These are phyloP conservation scores for Luidia sarsii DNA, from an alignment of 53 echinoderm and acorn worm genomes.

Conservation along the genomic window DNA sequence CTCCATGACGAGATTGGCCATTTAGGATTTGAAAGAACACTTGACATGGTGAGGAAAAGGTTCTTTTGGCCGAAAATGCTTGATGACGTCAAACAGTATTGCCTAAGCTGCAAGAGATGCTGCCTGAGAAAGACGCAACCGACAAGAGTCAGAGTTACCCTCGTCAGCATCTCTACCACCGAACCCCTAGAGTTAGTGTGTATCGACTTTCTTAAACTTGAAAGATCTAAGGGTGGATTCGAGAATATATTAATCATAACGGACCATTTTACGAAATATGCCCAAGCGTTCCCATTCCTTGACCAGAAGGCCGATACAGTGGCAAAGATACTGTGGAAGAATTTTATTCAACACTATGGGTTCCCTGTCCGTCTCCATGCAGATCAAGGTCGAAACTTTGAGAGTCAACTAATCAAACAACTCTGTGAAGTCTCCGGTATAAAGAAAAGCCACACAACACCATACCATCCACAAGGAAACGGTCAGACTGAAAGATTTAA, in stretches of 20 bases:
- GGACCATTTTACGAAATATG: conserved; percentile 74
- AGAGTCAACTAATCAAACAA: conserved; percentile 34
- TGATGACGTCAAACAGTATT: conserved; percentile 17
- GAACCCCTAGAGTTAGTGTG: conserved; percentile 54
- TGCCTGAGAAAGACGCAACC: conserved; percentile 30
- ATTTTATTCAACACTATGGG: conserved; percentile 70
- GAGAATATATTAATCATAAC: conserved; percentile 53
- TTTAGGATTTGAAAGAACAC: conserved; percentile 34
- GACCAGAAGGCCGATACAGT: no score
- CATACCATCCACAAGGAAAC: no score
- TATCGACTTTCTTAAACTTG: conserved; percentile 56
- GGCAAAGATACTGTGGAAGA: conserved; percentile 57
- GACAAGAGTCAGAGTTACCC: conserved; percentile 22
- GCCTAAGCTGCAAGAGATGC: conserved; percentile 40
- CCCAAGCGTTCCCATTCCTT: no score
- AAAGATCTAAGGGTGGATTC: conserved; percentile 23
- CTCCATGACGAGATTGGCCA: conserved; percentile 58
- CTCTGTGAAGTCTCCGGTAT: conserved; percentile 24
- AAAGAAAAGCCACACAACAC: conserved; percentile 14
- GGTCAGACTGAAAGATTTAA: no score
- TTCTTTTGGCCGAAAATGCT: conserved; percentile 59
- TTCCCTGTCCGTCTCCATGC: conserved; percentile 56
- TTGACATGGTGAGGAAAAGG: conserved; percentile 29
- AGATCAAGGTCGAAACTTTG: conserved; percentile 67
- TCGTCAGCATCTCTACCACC: conserved; percentile 50